Conservation (phyloP, 2,888 invertebrate genomes). For the Cantharis nigra region DNA sequence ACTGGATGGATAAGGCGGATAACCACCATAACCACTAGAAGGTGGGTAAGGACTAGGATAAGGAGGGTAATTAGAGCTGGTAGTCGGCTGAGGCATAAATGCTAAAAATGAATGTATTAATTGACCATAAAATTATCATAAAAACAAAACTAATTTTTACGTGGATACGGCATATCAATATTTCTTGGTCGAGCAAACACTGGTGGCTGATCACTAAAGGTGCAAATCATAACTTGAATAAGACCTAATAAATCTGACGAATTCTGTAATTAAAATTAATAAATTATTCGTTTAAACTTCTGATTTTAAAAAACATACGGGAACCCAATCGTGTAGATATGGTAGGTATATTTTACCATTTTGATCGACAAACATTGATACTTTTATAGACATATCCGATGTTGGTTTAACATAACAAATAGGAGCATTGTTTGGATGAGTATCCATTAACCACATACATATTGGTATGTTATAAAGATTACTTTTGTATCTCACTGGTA, state of each 20-base stretch:
- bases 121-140: neutral
- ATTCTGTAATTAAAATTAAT: conserved; percentile 57
- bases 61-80: conserved; percentile 35
- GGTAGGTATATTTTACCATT: conserved; percentile 96
- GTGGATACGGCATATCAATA: conserved; percentile 43
- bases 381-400: conserved; percentile 91
- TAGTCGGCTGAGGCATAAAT: conserved; percentile 55
- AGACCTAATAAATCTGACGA: conserved; percentile 86
- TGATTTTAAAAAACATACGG: conserved; percentile 57
- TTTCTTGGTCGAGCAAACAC: conserved; percentile 79
- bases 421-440: conserved; percentile 95
- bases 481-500: conserved; percentile 91
- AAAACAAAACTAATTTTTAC: conserved; percentile 2
- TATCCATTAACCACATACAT: conserved; percentile 94
- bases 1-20: conserved; percentile 48
- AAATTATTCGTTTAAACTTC: neutral
- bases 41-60: conserved; percentile 35
- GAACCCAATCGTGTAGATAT: conserved; percentile 93
- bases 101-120: conserved; percentile 43
- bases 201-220: conserved; percentile 95
- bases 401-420: conserved; percentile 95
- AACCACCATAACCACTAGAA: conserved; percentile 34
- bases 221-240: conserved; percentile 87
- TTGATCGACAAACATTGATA: conserved; percentile 91
- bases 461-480: conserved; percentile 93